Conservation (phyloP, 1,140 invertebrate genomes). For the Pemphigus obesinymphae region DNA sequence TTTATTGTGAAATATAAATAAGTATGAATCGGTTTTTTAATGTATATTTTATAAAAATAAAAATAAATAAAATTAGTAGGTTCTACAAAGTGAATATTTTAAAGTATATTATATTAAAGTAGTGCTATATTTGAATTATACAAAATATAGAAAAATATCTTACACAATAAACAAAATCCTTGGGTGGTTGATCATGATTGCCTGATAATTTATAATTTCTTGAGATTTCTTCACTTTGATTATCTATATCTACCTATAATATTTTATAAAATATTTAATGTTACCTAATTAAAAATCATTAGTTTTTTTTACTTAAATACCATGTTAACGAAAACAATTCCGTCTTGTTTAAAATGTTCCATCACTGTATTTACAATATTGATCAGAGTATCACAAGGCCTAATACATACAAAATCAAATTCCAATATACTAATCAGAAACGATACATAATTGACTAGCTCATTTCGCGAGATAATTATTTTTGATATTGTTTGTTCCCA, state of each 20-base stretch:
- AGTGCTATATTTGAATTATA: no score
- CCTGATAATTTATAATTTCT: neutral
- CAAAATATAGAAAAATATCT: no score
- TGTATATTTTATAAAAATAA: no score
- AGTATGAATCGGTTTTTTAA: no score
- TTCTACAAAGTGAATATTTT: no score
- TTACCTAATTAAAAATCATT: neutral
- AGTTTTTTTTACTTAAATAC: neutral
- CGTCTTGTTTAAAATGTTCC: neutral
- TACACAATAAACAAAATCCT: constrained; percentile 5
- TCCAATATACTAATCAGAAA: neutral
- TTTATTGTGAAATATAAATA: no score
- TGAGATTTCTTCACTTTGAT: neutral
- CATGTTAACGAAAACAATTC: neutral
- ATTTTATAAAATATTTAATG: neutral
- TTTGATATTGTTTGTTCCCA: neutral
- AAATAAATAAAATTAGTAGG: no score
- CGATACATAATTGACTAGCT: neutral
- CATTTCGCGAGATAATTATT: neutral
- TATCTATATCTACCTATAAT: neutral
- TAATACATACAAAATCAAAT: constrained; percentile 30
- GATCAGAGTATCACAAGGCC: neutral
- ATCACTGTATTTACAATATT: neutral
- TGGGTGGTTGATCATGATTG: neutral
- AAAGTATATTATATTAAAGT: no score